These are phyloP conservation scores for Gasterosteus nipponicus DNA, from an alignment of 2,113 vertebrate genomes.

Conservation along the genomic window DNA sequence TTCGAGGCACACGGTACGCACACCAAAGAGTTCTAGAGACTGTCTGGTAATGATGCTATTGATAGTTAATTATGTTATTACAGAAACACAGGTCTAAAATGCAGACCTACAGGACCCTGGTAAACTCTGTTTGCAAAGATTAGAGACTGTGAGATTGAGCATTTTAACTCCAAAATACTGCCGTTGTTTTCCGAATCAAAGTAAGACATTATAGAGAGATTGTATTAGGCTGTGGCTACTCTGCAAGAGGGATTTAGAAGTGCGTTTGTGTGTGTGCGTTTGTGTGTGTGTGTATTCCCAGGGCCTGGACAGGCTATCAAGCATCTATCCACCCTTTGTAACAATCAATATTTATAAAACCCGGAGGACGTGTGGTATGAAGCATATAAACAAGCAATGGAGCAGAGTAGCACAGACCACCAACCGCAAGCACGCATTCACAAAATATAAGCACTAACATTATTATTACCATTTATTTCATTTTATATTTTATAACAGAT, in stretches of 20 bases:
- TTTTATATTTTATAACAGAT: neutral
- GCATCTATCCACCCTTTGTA: conserved; percentile 85
- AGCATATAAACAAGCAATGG: conserved; percentile 86
- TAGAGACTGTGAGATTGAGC: neutral
- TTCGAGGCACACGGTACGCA: neutral
- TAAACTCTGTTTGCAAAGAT: neutral
- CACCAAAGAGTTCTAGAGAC: neutral
- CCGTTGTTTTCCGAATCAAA: conserved; percentile 47
- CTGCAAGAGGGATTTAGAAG: neutral
- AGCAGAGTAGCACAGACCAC: conserved; percentile 62
- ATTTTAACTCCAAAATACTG: conserved; percentile 30
- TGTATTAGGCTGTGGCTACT: conserved; percentile 37
- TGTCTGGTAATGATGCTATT: neutral
- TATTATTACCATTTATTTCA: conserved; percentile 8
- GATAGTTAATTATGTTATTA: neutral
- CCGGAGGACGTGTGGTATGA: conserved; percentile 93
- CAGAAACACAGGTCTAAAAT: neutral
- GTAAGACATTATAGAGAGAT: conserved; percentile 39
- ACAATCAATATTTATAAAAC: conserved; percentile 99
- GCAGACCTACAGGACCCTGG: neutral
- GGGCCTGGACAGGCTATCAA: conserved; percentile 71
- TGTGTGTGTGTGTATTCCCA: conserved; percentile 81
- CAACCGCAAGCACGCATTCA: conserved; percentile 24
- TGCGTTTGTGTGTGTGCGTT: conserved; percentile 28
- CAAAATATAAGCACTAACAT: conserved; percentile 20